These are phyloP conservation scores for Polymixis flavicincta DNA, from an alignment of 2,888 invertebrate genomes.

Conservation along the genomic window DNA sequence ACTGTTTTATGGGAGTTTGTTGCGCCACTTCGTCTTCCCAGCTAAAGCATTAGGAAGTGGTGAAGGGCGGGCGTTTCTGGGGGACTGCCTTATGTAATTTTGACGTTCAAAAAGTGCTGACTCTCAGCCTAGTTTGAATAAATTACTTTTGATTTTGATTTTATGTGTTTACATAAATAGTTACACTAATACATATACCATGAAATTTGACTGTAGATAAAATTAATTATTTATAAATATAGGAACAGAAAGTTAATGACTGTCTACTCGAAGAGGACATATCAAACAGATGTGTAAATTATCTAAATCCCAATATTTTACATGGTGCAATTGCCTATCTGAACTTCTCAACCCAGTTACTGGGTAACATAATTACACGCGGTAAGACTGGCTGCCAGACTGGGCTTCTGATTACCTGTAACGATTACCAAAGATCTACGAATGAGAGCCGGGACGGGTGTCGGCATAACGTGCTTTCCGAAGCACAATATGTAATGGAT, in stretches of 20 bases:
- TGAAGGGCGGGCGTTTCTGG: too few relatives aligned
- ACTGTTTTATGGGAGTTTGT: too few relatives aligned
- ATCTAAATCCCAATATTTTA: background rate
- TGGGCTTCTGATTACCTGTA: background rate
- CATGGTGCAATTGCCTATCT: background rate
- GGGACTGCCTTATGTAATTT: too few relatives aligned
- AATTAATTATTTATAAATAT: background rate
- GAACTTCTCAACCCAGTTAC: background rate
- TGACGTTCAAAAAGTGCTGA: too few relatives aligned
- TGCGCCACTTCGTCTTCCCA: too few relatives aligned
- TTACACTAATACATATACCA: background rate
- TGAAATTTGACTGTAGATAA: background rate
- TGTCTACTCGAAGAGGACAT: background rate
- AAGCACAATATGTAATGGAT: background rate
- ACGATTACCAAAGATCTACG: background rate
- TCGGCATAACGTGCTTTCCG: background rate
- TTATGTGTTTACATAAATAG: too few relatives aligned
- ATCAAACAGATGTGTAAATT: background rate
- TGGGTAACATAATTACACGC: too few relatives aligned
- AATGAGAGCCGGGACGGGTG: background rate
- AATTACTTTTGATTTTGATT: too few relatives aligned
- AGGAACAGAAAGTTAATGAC: background rate
- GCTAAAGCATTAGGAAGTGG: too few relatives aligned
- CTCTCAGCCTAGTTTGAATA: too few relatives aligned
- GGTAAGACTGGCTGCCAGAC: background rate